Percentiles rank a stretch among this genome's conserved stretches.
These are phyloP conservation scores for Apodemia mormo DNA, from an alignment of 2,888 invertebrate genomes.

Conservation along the genomic window DNA sequence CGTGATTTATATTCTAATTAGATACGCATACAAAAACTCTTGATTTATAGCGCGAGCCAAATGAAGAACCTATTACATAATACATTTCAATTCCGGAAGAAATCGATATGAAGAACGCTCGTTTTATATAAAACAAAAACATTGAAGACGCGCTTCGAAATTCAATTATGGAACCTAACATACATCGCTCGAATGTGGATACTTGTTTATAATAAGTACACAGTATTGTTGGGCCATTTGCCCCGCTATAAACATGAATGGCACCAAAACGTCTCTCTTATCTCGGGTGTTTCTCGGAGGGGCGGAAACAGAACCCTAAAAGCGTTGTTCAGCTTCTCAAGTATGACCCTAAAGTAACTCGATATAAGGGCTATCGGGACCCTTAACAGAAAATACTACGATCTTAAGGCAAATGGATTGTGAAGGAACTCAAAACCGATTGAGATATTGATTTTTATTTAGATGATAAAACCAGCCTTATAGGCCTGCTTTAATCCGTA, in stretches of 20 bases:
- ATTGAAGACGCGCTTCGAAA: slow-evolving; percentile 3
- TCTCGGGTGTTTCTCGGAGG: slow-evolving; percentile 77
- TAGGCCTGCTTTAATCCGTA: slow-evolving; percentile 32
- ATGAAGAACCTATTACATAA: too few relatives aligned
- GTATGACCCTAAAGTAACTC: slow-evolving; percentile 77
- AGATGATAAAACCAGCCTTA: slow-evolving; percentile 44
- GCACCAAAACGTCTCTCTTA: slow-evolving; percentile 81
- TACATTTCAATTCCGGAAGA: neutral
- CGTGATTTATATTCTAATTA: too few relatives aligned
- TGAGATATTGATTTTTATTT: slow-evolving; percentile 79
- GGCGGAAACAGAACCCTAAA: slow-evolving; percentile 74
- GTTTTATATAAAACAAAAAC: neutral
- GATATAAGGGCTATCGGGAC: slow-evolving; percentile 73
- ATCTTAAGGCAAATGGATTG: slow-evolving; percentile 78
- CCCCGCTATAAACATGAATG: slow-evolving; percentile 80
- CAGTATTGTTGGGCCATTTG: slow-evolving; percentile 77
- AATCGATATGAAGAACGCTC: neutral
- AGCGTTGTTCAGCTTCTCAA: slow-evolving; percentile 68
- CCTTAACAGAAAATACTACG: slow-evolving; percentile 73
- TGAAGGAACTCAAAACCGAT: slow-evolving; percentile 72
- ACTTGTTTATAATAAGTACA: slow-evolving; percentile 79
- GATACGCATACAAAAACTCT: too few relatives aligned
- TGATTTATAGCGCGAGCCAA: too few relatives aligned
- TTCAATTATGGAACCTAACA: slow-evolving; percentile 6
- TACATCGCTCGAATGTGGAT: slow-evolving; percentile 37